Base-by-base conservation (phyloP, 2,797 vertebrate genomes). In the Sebastes hubbsi region DNA sequence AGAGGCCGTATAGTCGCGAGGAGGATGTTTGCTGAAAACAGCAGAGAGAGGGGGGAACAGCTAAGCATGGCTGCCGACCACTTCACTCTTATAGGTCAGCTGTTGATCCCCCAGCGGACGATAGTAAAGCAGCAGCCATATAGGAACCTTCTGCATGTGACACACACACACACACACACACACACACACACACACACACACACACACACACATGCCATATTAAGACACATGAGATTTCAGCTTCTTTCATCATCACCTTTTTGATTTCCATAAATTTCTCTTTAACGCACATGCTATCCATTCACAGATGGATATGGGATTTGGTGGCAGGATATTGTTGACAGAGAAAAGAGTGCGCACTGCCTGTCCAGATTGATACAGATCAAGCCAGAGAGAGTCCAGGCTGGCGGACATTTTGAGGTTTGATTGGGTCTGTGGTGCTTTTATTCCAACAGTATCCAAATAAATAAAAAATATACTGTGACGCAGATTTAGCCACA, bases 11-110 rank as follows among this genome's bases (percentile, higher is more conserved):
- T n/a, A 86, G 77, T 89, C 86, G 79, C 87, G 87, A 83, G 84
- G 84, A 86, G 83, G 85, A 82, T 87, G 87, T 89, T 91, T 84
- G 89, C 86, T 90, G 85, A 90, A 92, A 93, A 89, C 87, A 88
- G 89, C 85, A 61, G 16, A 84, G 83, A 76, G 83, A 76, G 77
- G 80, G 72, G 65, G 59, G 78, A 84, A 82, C 82, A 78, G 89
- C 84, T 85, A 85, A 86, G 82, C 78, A 83, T 74, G 83, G 84
- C 76, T 65, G 87, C 78, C 29, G 34, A 89, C 62, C 82, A 30
- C 88, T 49, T 88, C 82, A 32, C 80, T 84, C 76, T 22, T 74
- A 46, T 46, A 87, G 76, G 84, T 91, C 90, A 92, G 89, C 87
- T 92, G 91, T 93, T 91, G 88, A 90, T 87, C 61, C 68, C 82